Evolutionary conservation across 2,797 vertebrate species (phyloP).

Genomic region (Notolabrus celidotus): DNA sequence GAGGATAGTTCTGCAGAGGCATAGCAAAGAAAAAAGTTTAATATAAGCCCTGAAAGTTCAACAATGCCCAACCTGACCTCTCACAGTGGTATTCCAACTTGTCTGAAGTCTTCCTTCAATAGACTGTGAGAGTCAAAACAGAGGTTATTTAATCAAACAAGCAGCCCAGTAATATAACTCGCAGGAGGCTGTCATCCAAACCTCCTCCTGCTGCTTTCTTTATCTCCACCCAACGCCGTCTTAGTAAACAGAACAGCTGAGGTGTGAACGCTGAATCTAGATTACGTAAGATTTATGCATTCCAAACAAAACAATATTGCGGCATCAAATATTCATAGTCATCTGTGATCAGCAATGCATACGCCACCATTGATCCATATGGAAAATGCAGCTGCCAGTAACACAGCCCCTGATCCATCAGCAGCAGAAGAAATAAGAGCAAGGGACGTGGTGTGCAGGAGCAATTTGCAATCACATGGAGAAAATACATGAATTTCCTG

Average conservation of each 20-base stretch:
- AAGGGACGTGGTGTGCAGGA: constrained; percentile 54
- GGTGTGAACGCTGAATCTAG: constrained; percentile 47
- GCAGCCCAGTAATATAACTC: constrained; percentile 52
- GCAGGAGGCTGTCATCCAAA: constrained; percentile 33
- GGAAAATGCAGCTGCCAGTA: constrained; percentile 76
- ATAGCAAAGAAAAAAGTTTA: constrained; percentile 9
- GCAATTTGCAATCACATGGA: constrained; percentile 74
- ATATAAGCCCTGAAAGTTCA: constrained; percentile 24
- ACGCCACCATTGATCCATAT: constrained; percentile 73
- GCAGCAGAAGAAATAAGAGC: constrained; percentile 53
- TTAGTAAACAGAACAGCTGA: constrained; percentile 64
- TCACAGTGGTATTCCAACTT: constrained; percentile 14
- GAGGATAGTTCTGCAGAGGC: neutral
- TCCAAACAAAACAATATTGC: constrained; percentile 69
- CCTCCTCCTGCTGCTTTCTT: constrained; percentile 6
- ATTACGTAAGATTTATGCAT: constrained; percentile 66
- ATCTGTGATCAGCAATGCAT: constrained; percentile 75
- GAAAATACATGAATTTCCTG: constrained; percentile 77
- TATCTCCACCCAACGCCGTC: constrained; percentile 18
- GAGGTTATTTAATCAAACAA: constrained; percentile 75
- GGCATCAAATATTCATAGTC: constrained; percentile 81
- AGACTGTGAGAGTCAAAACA: constrained; percentile 51
- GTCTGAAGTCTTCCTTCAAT: constrained; percentile 40
- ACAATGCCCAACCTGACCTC: constrained; percentile 30
- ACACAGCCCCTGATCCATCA: constrained; percentile 71